phyloP scores from a whole-genome alignment of 2,888 invertebrate species.

The Odontocerum albicorne region DNA sequence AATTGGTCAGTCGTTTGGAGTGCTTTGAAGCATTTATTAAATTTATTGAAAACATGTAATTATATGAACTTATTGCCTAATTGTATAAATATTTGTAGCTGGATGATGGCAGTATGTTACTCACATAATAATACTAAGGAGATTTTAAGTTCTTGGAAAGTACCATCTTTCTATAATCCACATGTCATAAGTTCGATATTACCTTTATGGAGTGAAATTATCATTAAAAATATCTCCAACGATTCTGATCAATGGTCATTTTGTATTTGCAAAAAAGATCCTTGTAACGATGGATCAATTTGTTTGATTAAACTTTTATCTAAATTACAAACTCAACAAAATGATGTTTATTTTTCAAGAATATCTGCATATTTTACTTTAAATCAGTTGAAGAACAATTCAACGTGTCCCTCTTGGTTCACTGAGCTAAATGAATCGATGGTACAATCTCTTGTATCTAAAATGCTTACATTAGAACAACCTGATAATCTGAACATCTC shows the following conservation, averaged over 20 bases:
- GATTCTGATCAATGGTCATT: conserved; percentile 13
- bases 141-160: conserved; percentile 30
- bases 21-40: conserved; percentile 15
- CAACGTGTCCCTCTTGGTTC: conserved; percentile 23
- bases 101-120: conserved; percentile 28
- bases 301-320: conserved; percentile 21
- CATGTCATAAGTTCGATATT: conserved; percentile 30
- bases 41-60: conserved; percentile 24
- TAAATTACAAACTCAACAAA: conserved; percentile 30
- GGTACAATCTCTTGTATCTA: conserved; percentile 24
- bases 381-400: conserved; percentile 11
- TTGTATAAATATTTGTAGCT: conserved; percentile 29
- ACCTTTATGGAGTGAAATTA: conserved; percentile 28
- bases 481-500: conserved; percentile 32
- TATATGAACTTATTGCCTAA: conserved; percentile 21
- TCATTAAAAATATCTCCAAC: conserved; percentile 11
- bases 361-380: conserved; percentile 22
- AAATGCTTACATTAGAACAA: conserved; percentile 26
- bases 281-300: conserved; percentile 23
- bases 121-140: conserved; percentile 31
- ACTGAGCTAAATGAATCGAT: conserved; percentile 22
- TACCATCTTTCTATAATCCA: conserved; percentile 30
- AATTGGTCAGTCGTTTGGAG: conserved; percentile 19
- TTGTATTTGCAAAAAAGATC: conserved; percentile 23
- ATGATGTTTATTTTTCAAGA: conserved; percentile 33